Base-by-base conservation (phyloP, 2,888 invertebrate species). In the Amorpha juglandis region DNA sequence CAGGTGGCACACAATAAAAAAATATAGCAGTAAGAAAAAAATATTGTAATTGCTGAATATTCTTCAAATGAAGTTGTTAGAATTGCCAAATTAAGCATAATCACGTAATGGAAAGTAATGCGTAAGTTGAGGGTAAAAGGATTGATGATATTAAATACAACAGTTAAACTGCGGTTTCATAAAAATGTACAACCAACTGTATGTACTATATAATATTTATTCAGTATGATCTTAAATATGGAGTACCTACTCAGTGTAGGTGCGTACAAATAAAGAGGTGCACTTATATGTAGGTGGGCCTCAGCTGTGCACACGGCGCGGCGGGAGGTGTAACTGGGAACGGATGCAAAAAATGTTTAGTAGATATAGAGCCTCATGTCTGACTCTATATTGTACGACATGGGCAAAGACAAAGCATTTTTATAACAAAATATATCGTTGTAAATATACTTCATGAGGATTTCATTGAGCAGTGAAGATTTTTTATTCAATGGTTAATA, bases 291-390 rank as follows among this genome's bases (percentile, higher is more conserved):
- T 63, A 66, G 66, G 66, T 66, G 63, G 66, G 66, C 66, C 53
- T 48, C 27, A 55, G 58, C 58, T 58, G 58, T n/a, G 64, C 62
- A 62, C 72, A 62, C 71, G 52, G 71, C 74, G 70, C 71, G 52
- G 71, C 74, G 70, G 74, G 74, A 70, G 74, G 76, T 55, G 66
- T 38, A 16, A 58, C 19, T 58, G 38, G 42, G 19, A 42, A 19
- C 19, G 11, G 19, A 58, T 19, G 58, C 38, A 58, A 58, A 58
- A 58, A 42, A 38, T 58, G n/a, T 11, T 7, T 14, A 35, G 33
- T n/a, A n/a, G 38, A 19, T 38, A 58, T 21, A 14, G 19, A 19
- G 38, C 58, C 14, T 38, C 16, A 16, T 21, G 33, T 33, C 21
- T 52, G 58, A 16, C 35, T 9, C 19, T 38, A 19, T 45, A 14